Base-by-base conservation (phyloP, 2,797 vertebrate species). In the Catostomus latipinnis region DNA sequence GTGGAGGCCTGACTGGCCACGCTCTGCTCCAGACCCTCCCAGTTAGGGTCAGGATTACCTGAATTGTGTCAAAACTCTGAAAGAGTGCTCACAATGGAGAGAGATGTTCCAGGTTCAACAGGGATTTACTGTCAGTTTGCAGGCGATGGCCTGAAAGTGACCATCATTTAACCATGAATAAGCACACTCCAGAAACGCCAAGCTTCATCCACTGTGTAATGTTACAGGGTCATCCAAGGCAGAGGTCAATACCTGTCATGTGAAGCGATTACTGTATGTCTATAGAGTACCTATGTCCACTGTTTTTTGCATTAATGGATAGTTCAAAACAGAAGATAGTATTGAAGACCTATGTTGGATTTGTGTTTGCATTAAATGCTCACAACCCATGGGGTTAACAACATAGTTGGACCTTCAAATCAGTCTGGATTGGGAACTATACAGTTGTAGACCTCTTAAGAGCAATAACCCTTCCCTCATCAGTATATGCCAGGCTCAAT, bases 111-210 rank as follows among this genome's bases (percentile, higher is more conserved):
- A 49, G 56, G 62, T 66, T 61, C 11, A 12, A 66, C 4, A 22
- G 66, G 16, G 14, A 16, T 6, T 56, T 16, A 56, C 58, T 66
- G 45, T 52, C 46, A 13, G 61, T 52, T 16, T 1, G 48, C 14
- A 54, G n/a, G 65, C 60, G 66, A 8, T 0, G 67, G n/a, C 46
- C 65, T 61, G 12, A 75, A 56, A 46, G 11, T 22, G n/a, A 54
- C 54, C 12, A 45, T 65, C 57, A 63, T 76, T 74, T 49, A 43
- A 82, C 58, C 34, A 72, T 62, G 49, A 69, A 87, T n/a, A 80
- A 56, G 60, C 78, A 78, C 74, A 87, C 88, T 86, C 85, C 69
- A 75, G 87, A 89, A 86, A 87, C 91, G 88, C 86, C 88, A 90
- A 90, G 91, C 82, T 89, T 74, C 46, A 12, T 16, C 78, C 78